These are phyloP conservation scores for Martes martes DNA, from an alignment of 2,113 vertebrate species.

Conservation along the genomic window DNA sequence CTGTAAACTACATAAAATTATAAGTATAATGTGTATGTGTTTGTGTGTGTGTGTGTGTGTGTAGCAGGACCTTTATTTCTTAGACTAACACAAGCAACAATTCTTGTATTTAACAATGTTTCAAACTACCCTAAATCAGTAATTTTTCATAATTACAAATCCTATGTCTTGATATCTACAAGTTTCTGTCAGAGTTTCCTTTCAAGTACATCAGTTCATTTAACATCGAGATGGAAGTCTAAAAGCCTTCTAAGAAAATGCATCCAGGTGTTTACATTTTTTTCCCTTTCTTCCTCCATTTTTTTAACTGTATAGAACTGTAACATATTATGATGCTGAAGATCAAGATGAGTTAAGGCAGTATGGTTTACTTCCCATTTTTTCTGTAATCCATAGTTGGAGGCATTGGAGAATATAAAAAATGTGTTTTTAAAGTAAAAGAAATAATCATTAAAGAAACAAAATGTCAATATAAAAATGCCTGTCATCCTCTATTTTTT, in stretches of 20 bases:
- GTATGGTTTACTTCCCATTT: background rate
- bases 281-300: background rate
- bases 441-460: background rate
- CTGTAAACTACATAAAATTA: background rate
- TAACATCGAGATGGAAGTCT: background rate
- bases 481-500: background rate
- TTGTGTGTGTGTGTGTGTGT: background rate
- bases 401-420: background rate
- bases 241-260: background rate
- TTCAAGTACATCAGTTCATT: background rate
- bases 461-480: background rate
- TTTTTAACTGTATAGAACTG: background rate
- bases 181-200: background rate
- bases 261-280: background rate
- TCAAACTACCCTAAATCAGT: background rate
- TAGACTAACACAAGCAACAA: background rate
- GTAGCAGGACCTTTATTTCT: background rate
- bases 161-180: background rate
- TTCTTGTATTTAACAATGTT: background rate
- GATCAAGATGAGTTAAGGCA: background rate
- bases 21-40: background rate
- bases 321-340: background rate
- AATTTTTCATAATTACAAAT: background rate
- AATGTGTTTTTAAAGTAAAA: background rate
- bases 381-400: background rate